A percentile compares a stretch with the other conserved stretches of the same genome.
phyloP scores from a whole-genome alignment of 2,113 vertebrate species.

The Aegotheles bennettii region DNA sequence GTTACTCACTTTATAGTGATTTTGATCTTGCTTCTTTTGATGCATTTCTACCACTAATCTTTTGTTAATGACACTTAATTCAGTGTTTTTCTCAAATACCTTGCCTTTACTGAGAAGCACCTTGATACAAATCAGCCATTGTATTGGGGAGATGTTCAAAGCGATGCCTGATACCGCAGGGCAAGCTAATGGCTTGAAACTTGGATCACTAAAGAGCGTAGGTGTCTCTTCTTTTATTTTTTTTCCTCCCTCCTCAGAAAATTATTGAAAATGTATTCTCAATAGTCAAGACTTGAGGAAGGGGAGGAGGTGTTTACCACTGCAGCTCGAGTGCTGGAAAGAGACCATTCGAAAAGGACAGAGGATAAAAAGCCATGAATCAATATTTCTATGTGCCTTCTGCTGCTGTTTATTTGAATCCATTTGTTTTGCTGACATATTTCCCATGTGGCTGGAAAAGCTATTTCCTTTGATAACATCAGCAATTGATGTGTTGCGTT shows the following conservation, averaged over 20 bases:
- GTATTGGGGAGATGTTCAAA: background rate
- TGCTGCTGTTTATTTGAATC: conserved; percentile 52
- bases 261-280: background rate
- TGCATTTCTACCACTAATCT: background rate
- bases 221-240: background rate
- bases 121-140: background rate
- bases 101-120: background rate
- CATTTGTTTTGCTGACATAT: conserved; percentile 66
- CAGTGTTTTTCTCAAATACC: background rate
- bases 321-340: background rate
- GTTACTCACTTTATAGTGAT: background rate
- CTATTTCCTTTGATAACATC: conserved; percentile 60
- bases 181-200: background rate
- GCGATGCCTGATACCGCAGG: background rate
- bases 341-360: conserved; percentile 45
- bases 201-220: background rate
- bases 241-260: background rate
- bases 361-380: conserved; percentile 52
- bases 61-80: background rate
- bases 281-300: background rate
- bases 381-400: conserved; percentile 19
- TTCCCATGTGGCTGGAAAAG: conserved; percentile 50
- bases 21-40: conserved; percentile 20
- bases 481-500: conserved; percentile 17
- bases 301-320: conserved; percentile 16